Percentiles rank a stretch among this genome's conserved stretches.
These are phyloP conservation scores for Genyomyrus donnyi DNA, from an alignment of 2,113 vertebrate genomes.

Conservation along the genomic window DNA sequence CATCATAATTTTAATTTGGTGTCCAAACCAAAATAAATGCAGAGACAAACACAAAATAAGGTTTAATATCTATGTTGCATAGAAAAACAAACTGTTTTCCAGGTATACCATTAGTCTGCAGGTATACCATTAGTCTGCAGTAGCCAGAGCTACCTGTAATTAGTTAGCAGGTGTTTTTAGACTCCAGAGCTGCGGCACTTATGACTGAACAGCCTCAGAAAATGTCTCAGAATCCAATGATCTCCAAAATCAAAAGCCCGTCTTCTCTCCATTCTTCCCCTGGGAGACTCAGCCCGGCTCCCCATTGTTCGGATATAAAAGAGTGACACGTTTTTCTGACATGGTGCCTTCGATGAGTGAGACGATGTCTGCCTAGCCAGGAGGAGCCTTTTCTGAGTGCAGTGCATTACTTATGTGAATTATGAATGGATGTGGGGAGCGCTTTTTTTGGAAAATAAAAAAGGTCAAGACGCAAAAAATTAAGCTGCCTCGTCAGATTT, in stretches of 20 bases:
- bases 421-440: slow-evolving; percentile 71
- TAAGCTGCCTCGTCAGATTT: background rate
- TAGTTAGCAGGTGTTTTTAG: slow-evolving; percentile 98
- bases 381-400: slow-evolving; percentile 83
- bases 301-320: slow-evolving; percentile 90
- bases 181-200: slow-evolving; percentile 85
- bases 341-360: slow-evolving; percentile 92
- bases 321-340: slow-evolving; percentile 93
- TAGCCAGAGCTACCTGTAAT: slow-evolving; percentile 76
- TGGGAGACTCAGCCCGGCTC: slow-evolving; percentile 95
- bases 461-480: background rate
- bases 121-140: slow-evolving; percentile 47
- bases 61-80: background rate
- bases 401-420: slow-evolving; percentile 78
- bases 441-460: slow-evolving; percentile 31
- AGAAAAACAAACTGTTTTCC: background rate
- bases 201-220: slow-evolving; percentile 72
- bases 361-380: slow-evolving; percentile 94
- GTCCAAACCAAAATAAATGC: background rate
- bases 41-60: background rate
- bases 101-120: slow-evolving; percentile 41
- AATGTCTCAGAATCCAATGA: slow-evolving; percentile 98
- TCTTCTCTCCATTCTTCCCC: slow-evolving; percentile 95
- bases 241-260: slow-evolving; percentile 97
- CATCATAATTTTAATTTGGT: background rate